Evolutionary conservation across 2,113 vertebrate genomes (phyloP).

Genomic region (Scytalopus superciliaris): DNA sequence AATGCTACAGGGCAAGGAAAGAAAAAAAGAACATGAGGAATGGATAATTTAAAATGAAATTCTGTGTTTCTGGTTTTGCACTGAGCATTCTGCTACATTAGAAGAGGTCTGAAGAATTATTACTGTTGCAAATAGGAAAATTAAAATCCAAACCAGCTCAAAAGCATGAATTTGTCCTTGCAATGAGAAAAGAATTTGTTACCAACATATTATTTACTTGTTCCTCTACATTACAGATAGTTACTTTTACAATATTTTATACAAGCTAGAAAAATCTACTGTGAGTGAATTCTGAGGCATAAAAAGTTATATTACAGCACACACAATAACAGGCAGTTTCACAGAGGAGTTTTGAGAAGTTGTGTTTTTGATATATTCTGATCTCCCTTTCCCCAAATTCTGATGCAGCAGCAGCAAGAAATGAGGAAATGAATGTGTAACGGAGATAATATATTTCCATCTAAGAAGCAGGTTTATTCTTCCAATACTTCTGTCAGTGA

Average conservation of each 20-base stretch:
- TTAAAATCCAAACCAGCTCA: neutral
- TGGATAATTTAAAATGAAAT: conserved; percentile 70
- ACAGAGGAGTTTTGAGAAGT: neutral
- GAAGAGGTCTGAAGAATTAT: conserved; percentile 2
- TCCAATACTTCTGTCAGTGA: neutral
- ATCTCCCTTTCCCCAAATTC: neutral
- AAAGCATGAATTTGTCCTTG: conserved; percentile 13
- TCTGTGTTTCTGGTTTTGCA: neutral
- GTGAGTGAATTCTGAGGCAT: neutral
- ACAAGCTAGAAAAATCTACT: neutral
- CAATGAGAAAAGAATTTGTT: neutral
- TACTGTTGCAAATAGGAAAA: conserved; percentile 34
- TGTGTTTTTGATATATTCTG: neutral
- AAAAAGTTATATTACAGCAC: neutral
- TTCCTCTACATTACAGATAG: neutral
- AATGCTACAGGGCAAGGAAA: conserved; percentile 71
- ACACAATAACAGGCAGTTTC: neutral
- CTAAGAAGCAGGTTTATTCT: neutral
- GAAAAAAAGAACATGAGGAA: conserved; percentile 29
- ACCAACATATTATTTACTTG: neutral
- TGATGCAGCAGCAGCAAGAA: neutral
- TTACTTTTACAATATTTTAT: neutral
- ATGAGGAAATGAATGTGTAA: neutral
- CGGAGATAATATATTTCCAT: neutral
- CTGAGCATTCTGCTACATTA: conserved; percentile 2